Evolutionary conservation across 2,797 vertebrate species (phyloP), one percentile per base, ranked within the genome.

Genomic region (Mionectes olivaceus): DNA sequence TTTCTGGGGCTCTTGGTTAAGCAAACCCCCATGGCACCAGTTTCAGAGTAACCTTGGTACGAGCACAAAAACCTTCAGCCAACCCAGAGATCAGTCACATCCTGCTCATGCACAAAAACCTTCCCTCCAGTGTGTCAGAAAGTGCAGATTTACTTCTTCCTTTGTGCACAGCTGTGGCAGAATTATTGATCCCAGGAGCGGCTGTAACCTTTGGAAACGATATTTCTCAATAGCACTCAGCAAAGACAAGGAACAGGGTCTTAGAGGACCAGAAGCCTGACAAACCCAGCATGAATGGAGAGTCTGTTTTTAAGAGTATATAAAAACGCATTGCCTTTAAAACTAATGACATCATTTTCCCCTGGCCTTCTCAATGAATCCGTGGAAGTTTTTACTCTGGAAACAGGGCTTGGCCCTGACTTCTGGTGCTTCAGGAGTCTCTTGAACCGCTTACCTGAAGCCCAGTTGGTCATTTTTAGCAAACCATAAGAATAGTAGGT

Each of bases 111-210:
- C 61, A 41, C 32, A 55, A 65, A 57, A 86, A 39, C 14, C n/a
- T 23, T 4, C 19, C 10, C 27, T 70, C 56, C 75, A 56, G 1
- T 1, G 2, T 4, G 35, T 37, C 19, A 0, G 35, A 19, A 73
- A 70, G 63, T 1, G 10, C 39, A 76, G 93, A 67, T 84, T 86
- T 86, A 83, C 44, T 70, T 35, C 21, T 49, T 75, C 30, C 39
- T 85, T 85, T n/a, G 43, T 7, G 55, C 49, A 64, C 30, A 69
- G 4, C 9, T 27, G 49, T 50, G 55, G 39, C 50, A 68, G 76
- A 96, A 73, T 82, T 93, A 94, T 55, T 55, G 84, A 89, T 91
- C 94, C 84, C 94, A 63, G 47, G 60, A 91, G 68, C 1, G 5
- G 28, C n/a, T 73, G 78, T 77, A 78, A 91, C 78, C 84, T 94